A percentile compares a stretch with the other conserved stretches of the same genome.
These are phyloP conservation scores for Anas capensis DNA, from an alignment of 2,797 vertebrate species.

Conservation along the genomic window DNA sequence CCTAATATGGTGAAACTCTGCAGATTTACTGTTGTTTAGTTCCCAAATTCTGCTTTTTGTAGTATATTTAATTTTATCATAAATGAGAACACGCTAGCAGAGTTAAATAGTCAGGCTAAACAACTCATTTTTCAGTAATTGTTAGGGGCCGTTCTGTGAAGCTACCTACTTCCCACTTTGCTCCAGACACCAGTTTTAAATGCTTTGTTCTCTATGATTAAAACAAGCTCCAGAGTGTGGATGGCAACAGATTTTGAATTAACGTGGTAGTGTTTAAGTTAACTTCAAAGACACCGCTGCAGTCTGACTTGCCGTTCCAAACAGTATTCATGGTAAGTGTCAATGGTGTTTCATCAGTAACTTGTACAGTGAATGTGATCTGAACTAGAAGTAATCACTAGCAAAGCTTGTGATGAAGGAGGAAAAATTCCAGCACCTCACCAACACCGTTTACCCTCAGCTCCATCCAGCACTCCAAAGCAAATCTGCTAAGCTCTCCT, in stretches of 20 bases:
- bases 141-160: neutral
- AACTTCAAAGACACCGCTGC: neutral
- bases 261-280: neutral
- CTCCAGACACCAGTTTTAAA: neutral
- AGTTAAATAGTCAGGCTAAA: neutral
- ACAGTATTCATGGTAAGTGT: neutral
- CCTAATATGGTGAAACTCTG: neutral
- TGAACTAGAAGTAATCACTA: neutral
- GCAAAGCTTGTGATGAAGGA: neutral
- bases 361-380: neutral
- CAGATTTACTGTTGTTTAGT: slow-evolving; percentile 15
- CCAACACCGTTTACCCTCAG: neutral
- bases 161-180: neutral
- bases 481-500: neutral
- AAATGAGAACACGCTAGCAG: neutral
- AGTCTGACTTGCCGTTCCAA: neutral
- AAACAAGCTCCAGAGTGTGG: neutral
- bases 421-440: neutral
- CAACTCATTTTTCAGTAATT: neutral
- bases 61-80: neutral
- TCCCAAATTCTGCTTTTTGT: slow-evolving; percentile 8
- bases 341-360: neutral
- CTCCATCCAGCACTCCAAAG: neutral
- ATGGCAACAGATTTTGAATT: neutral
- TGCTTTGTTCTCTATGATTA: neutral